Evolutionary conservation across 2,113 vertebrate genomes (phyloP).

Genomic region (Calyptommatus sinebrachiatus): DNA sequence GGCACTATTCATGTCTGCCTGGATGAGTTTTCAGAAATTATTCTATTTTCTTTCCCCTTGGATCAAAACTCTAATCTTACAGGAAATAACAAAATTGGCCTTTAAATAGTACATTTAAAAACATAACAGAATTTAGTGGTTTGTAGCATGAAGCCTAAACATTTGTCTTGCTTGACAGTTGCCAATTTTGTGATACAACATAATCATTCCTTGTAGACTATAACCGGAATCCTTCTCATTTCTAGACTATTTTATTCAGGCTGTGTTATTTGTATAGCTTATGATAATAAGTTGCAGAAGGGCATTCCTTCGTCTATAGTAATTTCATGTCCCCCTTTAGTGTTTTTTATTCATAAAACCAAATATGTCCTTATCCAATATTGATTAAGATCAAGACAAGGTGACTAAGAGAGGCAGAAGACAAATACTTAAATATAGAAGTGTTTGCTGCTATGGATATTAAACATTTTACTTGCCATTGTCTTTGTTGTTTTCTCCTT

Average conservation of each 20-base stretch:
- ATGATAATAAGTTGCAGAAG: conserved; percentile 17
- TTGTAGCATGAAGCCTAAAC: not conserved
- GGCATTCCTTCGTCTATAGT: conserved; percentile 16
- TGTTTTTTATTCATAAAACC: conserved; percentile 20
- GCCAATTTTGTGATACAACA: not conserved
- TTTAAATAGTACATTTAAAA: not conserved
- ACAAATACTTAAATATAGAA: not conserved
- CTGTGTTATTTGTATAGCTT: not conserved
- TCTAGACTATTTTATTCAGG: not conserved
- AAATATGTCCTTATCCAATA: conserved; percentile 19
- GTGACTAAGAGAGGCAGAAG: not conserved
- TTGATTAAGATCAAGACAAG: conserved; percentile 27
- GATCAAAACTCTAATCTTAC: not conserved
- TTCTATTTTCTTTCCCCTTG: not conserved
- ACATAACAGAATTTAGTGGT: not conserved
- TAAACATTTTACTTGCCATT: not conserved
- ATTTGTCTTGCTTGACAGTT: not conserved
- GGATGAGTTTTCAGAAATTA: not conserved
- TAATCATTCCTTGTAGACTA: not conserved
- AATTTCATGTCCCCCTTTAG: conserved; percentile 1
- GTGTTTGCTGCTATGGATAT: not conserved
- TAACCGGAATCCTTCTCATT: not conserved
- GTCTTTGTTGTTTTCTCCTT: too few species aligned
- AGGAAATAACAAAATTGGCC: not conserved
- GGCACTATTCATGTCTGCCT: not conserved